Evolutionary conservation across 2,797 vertebrate species (phyloP).

Genomic region (Telmatherina bonti): DNA sequence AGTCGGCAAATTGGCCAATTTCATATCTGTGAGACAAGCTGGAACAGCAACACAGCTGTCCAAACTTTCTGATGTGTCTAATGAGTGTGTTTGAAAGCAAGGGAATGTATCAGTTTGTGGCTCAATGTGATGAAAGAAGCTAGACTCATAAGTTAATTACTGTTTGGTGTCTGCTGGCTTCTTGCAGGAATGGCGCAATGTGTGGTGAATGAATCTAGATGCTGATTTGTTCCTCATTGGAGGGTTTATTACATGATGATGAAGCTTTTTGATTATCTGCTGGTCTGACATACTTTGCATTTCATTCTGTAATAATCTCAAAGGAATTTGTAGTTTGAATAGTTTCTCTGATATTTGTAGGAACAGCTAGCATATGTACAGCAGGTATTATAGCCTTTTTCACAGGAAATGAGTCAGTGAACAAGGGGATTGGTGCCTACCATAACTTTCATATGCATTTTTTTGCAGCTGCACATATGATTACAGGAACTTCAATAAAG

Average conservation of each 20-base stretch:
- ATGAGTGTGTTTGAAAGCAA: slow-evolving; percentile 2
- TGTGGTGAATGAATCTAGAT: slow-evolving; percentile 43
- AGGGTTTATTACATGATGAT: slow-evolving; percentile 28
- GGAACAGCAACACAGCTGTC: slow-evolving; percentile 10
- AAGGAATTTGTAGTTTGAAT: slow-evolving; percentile 37
- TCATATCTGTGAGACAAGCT: slow-evolving; percentile 4
- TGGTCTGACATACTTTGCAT: slow-evolving; percentile 25
- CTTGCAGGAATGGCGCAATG: slow-evolving; percentile 39
- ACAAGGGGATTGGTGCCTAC: slow-evolving; percentile 29
- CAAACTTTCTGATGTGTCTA: slow-evolving; percentile 9
- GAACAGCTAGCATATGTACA: slow-evolving; percentile 15
- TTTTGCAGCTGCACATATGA: slow-evolving; percentile 23
- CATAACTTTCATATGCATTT: slow-evolving; percentile 25
- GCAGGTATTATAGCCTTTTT: slow-evolving; percentile 47
- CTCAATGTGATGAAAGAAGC: slow-evolving; percentile 41
- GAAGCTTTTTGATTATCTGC: slow-evolving; percentile 26
- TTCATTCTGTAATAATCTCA: slow-evolving; percentile 27
- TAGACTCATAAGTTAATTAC: slow-evolving; percentile 41
- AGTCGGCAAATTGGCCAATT: slow-evolving; percentile 31
- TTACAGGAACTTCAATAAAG: slow-evolving; percentile 32
- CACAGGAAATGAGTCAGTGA: slow-evolving; percentile 26
- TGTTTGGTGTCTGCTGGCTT: slow-evolving; percentile 42
- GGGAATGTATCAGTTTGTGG: slow-evolving; percentile 12
- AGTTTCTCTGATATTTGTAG: slow-evolving; percentile 40
- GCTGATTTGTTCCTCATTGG: slow-evolving; percentile 21